Evolutionary conservation across 2,113 vertebrate genomes (phyloP).

Genomic region (Scartelaos histophorus): DNA sequence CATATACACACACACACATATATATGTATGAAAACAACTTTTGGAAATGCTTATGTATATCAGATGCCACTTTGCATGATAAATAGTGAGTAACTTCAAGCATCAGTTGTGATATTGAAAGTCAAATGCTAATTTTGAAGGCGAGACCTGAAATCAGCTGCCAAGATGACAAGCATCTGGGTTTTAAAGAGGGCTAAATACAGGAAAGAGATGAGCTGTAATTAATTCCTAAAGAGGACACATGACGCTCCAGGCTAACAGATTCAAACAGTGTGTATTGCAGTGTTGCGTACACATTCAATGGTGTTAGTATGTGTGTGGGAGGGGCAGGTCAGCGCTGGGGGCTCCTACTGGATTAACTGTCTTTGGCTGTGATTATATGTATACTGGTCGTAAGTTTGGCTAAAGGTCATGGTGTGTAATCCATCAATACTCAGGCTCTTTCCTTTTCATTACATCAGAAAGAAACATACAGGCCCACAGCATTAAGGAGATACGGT

Average conservation of each 20-base stretch:
- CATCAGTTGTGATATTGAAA: constrained; percentile 9
- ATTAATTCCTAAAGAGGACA: constrained; percentile 32
- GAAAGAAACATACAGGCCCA: not conserved
- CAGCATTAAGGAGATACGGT: constrained; percentile 5
- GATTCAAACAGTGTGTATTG: constrained; percentile 39
- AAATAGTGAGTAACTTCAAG: constrained; percentile 2
- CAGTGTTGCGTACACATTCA: constrained; percentile 22
- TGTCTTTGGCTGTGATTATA: constrained; percentile 50
- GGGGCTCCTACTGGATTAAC: constrained; percentile 34
- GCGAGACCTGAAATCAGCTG: constrained; percentile 4
- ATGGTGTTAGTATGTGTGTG: constrained; percentile 21
- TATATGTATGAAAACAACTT: too few relatives aligned
- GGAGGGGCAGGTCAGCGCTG: not conserved
- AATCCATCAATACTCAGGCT: constrained; percentile 33
- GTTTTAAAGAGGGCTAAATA: constrained; percentile 36
- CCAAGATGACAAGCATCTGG: constrained; percentile 16
- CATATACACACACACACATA: too few relatives aligned
- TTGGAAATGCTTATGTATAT: too few relatives aligned
- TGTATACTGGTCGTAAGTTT: constrained; percentile 37
- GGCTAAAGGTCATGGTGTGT: constrained; percentile 46
- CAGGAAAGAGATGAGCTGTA: constrained; percentile 8
- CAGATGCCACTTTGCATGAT: not conserved
- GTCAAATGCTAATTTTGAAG: constrained; percentile 20
- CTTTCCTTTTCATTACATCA: constrained; percentile 32
- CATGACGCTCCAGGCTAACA: constrained; percentile 19